phyloP scores from a whole-genome alignment of 1,140 invertebrate species.

The Helicorthomorpha holstii region DNA sequence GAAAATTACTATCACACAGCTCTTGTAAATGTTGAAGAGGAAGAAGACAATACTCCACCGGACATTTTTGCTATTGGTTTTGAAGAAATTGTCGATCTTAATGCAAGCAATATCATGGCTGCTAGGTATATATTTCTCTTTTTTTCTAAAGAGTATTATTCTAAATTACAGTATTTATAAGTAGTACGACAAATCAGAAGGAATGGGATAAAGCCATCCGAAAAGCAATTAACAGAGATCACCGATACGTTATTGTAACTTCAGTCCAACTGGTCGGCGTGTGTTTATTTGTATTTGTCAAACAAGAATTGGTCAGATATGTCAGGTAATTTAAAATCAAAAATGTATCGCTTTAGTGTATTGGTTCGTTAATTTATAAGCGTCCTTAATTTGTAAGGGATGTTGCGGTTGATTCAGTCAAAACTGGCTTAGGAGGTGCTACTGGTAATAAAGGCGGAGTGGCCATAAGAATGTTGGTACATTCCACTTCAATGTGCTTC shows the following conservation, averaged over 20 bases:
- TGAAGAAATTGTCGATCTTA: constrained; percentile 98
- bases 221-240: constrained; percentile 73
- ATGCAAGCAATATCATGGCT: constrained; percentile 94
- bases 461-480: constrained; percentile 75
- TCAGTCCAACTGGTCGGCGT: constrained; percentile 96
- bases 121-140: constrained; percentile 37
- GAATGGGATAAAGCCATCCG: constrained; percentile 90
- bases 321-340: constrained; percentile 35
- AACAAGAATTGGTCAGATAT: constrained; percentile 65
- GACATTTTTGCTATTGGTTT: constrained; percentile 97
- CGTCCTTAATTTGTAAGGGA: constrained; percentile 36
- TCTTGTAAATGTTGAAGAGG: constrained; percentile 23
- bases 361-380: neutral
- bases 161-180: neutral
- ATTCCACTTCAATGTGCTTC: constrained; percentile 89
- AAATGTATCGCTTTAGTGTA: neutral
- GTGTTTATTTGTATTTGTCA: constrained; percentile 86
- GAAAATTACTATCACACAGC: constrained; percentile 11
- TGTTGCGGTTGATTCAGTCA: constrained; percentile 85
- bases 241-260: constrained; percentile 77
- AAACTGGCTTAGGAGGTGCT: constrained; percentile 92
- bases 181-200: constrained; percentile 81
- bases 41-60: constrained; percentile 36
- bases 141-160: neutral
- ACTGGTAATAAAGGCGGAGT: constrained; percentile 91